Evolutionary conservation across 2,113 vertebrate genomes (phyloP).

Genomic region (Rhabdornis inornatus): DNA sequence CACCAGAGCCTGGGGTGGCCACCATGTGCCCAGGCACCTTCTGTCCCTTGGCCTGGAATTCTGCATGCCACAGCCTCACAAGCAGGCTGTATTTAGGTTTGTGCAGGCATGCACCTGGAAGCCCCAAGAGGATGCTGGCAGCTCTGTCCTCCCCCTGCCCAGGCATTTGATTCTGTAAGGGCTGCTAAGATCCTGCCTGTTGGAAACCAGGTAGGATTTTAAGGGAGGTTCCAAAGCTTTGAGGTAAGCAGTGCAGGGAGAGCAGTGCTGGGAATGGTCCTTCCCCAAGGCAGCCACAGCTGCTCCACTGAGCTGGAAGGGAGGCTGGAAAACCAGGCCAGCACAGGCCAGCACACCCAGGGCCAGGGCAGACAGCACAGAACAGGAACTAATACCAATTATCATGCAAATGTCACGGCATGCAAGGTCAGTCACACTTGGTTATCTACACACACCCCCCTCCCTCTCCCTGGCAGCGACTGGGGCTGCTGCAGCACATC

Average conservation of each 20-base stretch:
- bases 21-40: background rate
- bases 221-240: background rate
- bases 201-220: background rate
- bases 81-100: background rate
- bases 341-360: background rate
- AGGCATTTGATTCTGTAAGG: background rate
- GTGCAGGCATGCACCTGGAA: background rate
- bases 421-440: conserved; percentile 31
- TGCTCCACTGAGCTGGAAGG: background rate
- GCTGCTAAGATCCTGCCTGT: fast-evolving
- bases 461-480: background rate
- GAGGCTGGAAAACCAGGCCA: background rate
- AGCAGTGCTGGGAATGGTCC: background rate
- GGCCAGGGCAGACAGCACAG: background rate
- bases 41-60: background rate
- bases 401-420: conserved; percentile 24
- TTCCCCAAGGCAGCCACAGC: background rate
- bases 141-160: background rate
- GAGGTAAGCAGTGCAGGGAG: background rate
- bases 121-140: background rate
- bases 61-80: background rate
- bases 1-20: background rate
- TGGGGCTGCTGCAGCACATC: background rate
- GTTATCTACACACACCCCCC: background rate
- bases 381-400: background rate